Percentiles rank a stretch among this genome's conserved stretches.
Evolutionary conservation across 1,140 invertebrate genomes (phyloP).

Genomic region (Calephelis virginiensis): DNA sequence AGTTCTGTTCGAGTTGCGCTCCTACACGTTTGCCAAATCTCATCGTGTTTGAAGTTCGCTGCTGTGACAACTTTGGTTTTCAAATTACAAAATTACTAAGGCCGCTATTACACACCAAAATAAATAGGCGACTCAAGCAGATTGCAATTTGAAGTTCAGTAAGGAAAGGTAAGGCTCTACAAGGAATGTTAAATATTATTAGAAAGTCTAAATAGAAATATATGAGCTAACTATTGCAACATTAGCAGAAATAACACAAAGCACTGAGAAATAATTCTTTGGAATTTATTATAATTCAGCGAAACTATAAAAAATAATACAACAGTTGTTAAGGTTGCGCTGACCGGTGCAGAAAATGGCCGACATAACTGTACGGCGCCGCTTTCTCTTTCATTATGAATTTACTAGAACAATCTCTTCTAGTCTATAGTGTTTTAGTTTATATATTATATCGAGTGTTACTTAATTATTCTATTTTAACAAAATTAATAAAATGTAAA

Average conservation of each 20-base stretch:
- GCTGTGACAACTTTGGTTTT: constrained; percentile 45
- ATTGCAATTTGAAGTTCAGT: neutral
- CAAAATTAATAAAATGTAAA: no score
- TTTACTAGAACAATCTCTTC: constrained; percentile 21
- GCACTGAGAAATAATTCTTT: constrained; percentile 12
- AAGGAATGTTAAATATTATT: constrained; percentile 4
- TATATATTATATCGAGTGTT: neutral
- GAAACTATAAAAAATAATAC: constrained; percentile 21
- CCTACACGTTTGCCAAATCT: constrained; percentile 42
- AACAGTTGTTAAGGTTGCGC: constrained; percentile 35
- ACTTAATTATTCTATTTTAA: no score
- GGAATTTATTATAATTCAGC: constrained; percentile 16
- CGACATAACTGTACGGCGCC: constrained; percentile 49
- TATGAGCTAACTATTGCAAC: neutral
- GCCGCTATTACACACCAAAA: constrained; percentile 5
- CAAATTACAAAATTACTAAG: neutral
- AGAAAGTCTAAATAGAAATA: neutral
- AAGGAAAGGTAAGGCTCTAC: constrained; percentile 3
- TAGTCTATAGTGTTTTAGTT: neutral
- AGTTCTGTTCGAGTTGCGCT: constrained; percentile 62
- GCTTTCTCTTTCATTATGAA: constrained; percentile 59
- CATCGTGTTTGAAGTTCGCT: constrained; percentile 46
- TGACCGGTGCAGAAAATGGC: constrained; percentile 52
- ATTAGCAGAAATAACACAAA: neutral
- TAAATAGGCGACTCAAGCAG: constrained; percentile 6